A percentile compares a stretch with the other conserved stretches of the same genome.
These are phyloP conservation scores for Griposia aprilina DNA, from an alignment of 2,888 invertebrate species.

Conservation along the genomic window DNA sequence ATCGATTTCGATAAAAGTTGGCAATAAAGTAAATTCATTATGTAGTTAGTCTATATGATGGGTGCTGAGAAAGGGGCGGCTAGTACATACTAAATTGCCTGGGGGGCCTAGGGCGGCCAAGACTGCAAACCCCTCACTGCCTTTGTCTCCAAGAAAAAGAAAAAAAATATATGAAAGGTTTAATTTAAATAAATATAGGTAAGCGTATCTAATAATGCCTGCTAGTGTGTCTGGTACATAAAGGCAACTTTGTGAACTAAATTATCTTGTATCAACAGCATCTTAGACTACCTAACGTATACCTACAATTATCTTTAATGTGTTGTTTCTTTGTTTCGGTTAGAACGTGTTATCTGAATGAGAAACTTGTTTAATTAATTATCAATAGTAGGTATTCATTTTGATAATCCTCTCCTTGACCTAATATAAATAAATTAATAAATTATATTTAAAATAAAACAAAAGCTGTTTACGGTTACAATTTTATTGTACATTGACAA, in stretches of 20 bases:
- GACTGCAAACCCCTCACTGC: no score
- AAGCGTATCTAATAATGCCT: background rate
- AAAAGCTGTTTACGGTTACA: constrained; percentile 6
- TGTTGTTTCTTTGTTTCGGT: constrained; percentile 45
- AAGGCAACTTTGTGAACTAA: constrained; percentile 45
- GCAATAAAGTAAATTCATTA: no score
- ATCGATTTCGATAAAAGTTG: no score
- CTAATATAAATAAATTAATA: background rate
- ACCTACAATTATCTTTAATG: constrained; percentile 24
- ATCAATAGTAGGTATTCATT: constrained; percentile 4
- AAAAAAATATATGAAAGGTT: background rate
- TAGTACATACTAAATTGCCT: no score
- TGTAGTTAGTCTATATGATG: no score
- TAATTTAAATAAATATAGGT: background rate
- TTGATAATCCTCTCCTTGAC: constrained; percentile 26
- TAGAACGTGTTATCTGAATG: constrained; percentile 20
- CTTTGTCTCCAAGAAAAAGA: background rate
- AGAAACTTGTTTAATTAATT: constrained; percentile 23
- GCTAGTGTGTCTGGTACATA: constrained; percentile 8
- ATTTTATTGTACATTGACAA: constrained; percentile 43
- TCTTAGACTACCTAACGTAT: background rate
- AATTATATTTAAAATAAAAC: constrained; percentile 11
- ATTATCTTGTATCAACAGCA: constrained; percentile 33
- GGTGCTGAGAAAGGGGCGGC: no score
- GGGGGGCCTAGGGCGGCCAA: no score